Evolutionary conservation across 2,888 invertebrate genomes (phyloP).

Genomic region (Trichopria drosophilae): DNA sequence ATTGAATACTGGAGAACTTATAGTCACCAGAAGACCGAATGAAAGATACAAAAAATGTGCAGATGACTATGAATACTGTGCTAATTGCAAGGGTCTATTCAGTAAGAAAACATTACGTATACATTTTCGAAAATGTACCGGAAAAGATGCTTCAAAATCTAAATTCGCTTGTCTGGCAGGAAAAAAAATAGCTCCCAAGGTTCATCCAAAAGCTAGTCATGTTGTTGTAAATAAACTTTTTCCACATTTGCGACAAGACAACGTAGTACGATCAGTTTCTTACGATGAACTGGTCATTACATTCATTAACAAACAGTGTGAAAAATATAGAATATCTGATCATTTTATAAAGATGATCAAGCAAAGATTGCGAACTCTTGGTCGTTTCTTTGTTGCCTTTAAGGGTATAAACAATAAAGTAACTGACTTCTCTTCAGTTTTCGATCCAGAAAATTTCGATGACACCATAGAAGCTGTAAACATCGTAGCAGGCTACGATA

Average conservation of each 20-base stretch:
- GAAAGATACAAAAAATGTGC: too few relatives aligned
- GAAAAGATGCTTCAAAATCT: too few relatives aligned
- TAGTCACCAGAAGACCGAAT: slow-evolving; percentile 6
- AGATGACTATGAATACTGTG: too few relatives aligned
- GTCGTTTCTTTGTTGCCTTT: slow-evolving; percentile 4
- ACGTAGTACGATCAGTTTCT: neutral
- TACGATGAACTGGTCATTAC: slow-evolving; percentile 3
- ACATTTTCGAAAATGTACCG: too few relatives aligned
- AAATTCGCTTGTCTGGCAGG: too few relatives aligned
- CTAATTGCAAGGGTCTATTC: too few relatives aligned
- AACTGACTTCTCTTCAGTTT: slow-evolving; percentile 23
- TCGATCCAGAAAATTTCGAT: slow-evolving; percentile 27
- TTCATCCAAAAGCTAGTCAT: too few relatives aligned
- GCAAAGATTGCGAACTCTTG: neutral
- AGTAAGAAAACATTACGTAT: too few relatives aligned
- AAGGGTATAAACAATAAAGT: neutral
- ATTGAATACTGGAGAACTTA: neutral
- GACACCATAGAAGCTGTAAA: slow-evolving; percentile 20
- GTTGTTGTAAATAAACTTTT: neutral
- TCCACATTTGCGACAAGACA: slow-evolving; percentile 7
- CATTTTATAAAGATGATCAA: slow-evolving; percentile 8
- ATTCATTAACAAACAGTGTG: too few relatives aligned
- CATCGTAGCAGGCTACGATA: slow-evolving; percentile 23
- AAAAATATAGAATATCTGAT: too few relatives aligned
- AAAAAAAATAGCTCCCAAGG: too few relatives aligned